A percentile compares a stretch with the other conserved stretches of the same genome.
Evolutionary conservation across 35 echinoderm and acorn worm species (phyloP).

Genomic region (Acanthaster planci): DNA sequence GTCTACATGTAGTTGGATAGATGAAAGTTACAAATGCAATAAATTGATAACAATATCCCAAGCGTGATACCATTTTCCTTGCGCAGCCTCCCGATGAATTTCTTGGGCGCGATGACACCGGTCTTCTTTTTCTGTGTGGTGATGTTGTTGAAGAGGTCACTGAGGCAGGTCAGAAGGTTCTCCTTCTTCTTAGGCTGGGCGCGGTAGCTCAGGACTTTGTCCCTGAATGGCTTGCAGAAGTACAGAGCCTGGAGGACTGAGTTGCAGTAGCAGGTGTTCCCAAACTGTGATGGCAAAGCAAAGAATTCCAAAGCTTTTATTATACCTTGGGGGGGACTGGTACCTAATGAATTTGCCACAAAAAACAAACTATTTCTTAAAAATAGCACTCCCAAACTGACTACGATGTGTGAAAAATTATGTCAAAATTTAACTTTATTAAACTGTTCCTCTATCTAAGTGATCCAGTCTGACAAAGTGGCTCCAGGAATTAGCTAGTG

Average conservation of each 20-base stretch:
- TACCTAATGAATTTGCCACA: too few species aligned
- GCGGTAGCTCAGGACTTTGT: constrained; percentile 83
- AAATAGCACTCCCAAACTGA: too few species aligned
- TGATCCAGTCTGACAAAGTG: too few species aligned
- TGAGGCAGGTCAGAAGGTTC: constrained; percentile 79
- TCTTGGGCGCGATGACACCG: constrained; percentile 95
- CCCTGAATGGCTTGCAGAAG: constrained; percentile 97
- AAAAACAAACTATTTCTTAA: too few species aligned
- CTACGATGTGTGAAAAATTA: too few species aligned
- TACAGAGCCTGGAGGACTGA: constrained; percentile 95
- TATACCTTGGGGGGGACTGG: too few species aligned
- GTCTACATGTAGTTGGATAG: too few species aligned
- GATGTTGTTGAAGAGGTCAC: constrained; percentile 93
- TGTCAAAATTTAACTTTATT: too few species aligned
- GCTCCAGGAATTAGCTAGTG: too few species aligned
- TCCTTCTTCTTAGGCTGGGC: constrained; percentile 98
- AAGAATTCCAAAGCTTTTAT: too few species aligned
- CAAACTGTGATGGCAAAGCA: constrained; percentile 71
- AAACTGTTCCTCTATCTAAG: too few species aligned
- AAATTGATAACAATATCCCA: background rate
- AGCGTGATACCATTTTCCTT: constrained; percentile 91
- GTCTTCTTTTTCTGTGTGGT: constrained; percentile 94
- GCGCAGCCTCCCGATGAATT: constrained; percentile 84
- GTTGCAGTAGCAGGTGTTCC: constrained; percentile 98
- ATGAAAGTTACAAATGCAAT: too few species aligned